phyloP scores from a whole-genome alignment of 2,888 invertebrate species.

The Oithona nana region DNA sequence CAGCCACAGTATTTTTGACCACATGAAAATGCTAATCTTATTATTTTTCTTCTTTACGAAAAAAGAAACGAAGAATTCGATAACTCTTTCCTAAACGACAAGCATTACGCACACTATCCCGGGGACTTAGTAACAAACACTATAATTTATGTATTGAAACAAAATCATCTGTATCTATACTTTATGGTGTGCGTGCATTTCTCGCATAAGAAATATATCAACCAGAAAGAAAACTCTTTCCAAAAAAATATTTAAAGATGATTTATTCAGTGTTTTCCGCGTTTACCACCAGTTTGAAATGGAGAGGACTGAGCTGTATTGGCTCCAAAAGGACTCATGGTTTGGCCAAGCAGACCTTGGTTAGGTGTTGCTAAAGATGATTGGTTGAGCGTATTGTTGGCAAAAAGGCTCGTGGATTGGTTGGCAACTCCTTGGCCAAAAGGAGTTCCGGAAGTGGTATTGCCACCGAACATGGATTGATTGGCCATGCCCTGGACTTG shows the following conservation, averaged over 20 bases:
- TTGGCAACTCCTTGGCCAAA: neutral
- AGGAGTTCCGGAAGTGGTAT: neutral
- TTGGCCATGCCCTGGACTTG: neutral
- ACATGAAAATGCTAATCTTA: neutral
- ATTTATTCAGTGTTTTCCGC: conserved; percentile 5
- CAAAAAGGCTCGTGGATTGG: neutral
- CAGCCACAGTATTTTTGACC: neutral
- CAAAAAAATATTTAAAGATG: too few relatives aligned
- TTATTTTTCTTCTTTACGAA: too few relatives aligned
- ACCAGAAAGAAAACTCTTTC: too few relatives aligned
- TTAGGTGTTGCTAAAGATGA: neutral
- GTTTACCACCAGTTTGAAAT: neutral
- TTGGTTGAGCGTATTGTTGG: neutral
- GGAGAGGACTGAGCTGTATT: too few relatives aligned
- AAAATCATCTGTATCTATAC: too few relatives aligned
- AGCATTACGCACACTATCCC: too few relatives aligned
- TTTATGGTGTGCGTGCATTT: neutral
- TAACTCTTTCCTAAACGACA: neutral
- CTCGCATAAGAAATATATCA: too few relatives aligned
- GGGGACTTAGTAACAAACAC: too few relatives aligned
- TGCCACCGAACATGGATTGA: neutral
- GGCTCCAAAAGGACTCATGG: conserved; percentile 6
- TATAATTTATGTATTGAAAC: neutral
- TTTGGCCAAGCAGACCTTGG: neutral
- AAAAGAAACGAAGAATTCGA: neutral